phyloP scores from a whole-genome alignment of 1,140 invertebrate genomes.

The Hylaeus anthracinus region DNA sequence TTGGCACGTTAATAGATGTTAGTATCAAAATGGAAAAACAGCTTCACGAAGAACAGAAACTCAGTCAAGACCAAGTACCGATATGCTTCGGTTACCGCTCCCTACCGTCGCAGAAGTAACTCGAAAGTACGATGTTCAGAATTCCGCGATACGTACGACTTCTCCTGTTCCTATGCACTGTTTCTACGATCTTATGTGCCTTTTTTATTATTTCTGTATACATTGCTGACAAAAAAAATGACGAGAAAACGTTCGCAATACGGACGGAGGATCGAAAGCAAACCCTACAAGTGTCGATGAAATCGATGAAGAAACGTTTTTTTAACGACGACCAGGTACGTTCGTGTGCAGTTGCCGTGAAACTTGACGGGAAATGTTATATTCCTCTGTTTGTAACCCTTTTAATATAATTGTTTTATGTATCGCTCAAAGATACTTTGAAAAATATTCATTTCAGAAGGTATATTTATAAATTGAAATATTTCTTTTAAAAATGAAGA shows the following conservation, averaged over 20 bases:
- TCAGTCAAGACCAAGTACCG: conserved; percentile 3
- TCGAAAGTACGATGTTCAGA: conserved; percentile 30
- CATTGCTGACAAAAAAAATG: neutral
- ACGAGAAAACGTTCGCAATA: neutral
- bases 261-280: neutral
- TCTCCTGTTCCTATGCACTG: conserved; percentile 16
- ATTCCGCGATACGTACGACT: conserved; percentile 24
- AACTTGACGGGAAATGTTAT: neutral
- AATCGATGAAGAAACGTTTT: neutral
- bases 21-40: neutral
- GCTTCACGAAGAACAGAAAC: conserved; percentile 10
- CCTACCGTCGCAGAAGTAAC: neutral
- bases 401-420: too few species aligned
- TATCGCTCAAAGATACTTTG: too few species aligned
- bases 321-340: conserved; percentile 30
- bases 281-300: neutral
- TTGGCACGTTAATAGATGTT: too few species aligned
- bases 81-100: conserved; percentile 39
- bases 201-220: conserved; percentile 1
- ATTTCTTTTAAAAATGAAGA: too few species aligned
- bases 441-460: too few species aligned
- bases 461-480: too few species aligned
- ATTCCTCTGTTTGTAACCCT: too few species aligned
- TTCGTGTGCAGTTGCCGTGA: neutral
- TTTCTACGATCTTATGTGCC: conserved; percentile 29